Conservation (phyloP, 2,113 vertebrate genomes). For the Ictidomys tridecemlineatus region DNA sequence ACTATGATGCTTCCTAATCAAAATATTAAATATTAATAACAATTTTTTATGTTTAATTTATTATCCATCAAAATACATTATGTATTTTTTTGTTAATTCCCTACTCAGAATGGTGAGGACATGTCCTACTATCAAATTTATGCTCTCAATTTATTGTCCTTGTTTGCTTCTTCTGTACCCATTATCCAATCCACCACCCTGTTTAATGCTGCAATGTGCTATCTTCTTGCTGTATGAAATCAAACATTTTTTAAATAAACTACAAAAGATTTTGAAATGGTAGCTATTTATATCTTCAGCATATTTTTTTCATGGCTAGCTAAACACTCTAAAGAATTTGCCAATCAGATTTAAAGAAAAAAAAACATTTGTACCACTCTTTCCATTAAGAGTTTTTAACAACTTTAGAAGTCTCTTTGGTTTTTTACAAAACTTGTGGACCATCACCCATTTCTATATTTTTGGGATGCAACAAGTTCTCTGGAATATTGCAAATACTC, state of each 20-base stretch:
- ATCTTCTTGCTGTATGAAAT: not conserved
- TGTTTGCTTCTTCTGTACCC: not conserved
- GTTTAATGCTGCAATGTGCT: not conserved
- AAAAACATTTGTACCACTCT: not conserved
- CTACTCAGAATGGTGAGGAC: not conserved
- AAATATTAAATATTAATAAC: not conserved
- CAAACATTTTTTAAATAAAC: not conserved
- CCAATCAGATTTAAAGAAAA: not conserved
- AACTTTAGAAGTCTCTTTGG: not conserved
- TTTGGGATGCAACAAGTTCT: not conserved
- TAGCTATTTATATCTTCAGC: not conserved
- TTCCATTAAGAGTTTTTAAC: not conserved
- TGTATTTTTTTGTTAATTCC: not conserved
- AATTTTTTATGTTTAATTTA: not conserved
- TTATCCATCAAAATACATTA: not conserved
- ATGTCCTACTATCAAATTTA: not conserved
- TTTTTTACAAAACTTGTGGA: not conserved
- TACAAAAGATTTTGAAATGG: not conserved
- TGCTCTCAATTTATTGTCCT: not conserved
- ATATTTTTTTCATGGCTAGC: not conserved
- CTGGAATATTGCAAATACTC: not conserved
- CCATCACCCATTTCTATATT: not conserved
- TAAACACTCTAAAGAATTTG: not conserved
- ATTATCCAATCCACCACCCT: not conserved
- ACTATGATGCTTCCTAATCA: not conserved